Conservation (phyloP, 2,797 vertebrate species). For the Atherinosoma microstoma region DNA sequence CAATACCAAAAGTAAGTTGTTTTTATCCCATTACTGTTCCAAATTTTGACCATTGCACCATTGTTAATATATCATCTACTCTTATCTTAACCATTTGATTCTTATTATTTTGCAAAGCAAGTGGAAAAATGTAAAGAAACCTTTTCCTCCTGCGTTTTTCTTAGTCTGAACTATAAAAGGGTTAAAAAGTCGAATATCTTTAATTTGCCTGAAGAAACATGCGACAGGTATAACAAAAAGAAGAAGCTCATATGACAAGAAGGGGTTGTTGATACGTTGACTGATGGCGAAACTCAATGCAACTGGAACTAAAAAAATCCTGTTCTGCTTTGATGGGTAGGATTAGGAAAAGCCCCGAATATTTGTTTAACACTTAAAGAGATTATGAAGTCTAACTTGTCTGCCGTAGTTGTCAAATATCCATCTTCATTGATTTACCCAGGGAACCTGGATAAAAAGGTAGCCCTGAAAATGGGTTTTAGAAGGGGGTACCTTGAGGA, state of each 20-base stretch:
- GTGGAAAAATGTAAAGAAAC: too few relatives aligned
- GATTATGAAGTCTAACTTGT: not conserved
- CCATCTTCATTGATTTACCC: not conserved
- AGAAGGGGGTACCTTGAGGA: conserved; percentile 90
- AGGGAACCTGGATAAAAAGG: not conserved
- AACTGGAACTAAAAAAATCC: not conserved
- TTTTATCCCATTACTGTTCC: too few relatives aligned
- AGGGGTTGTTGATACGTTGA: too few relatives aligned
- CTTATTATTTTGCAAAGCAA: too few relatives aligned
- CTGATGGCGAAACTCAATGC: not conserved
- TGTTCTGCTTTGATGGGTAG: not conserved
- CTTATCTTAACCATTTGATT: too few relatives aligned
- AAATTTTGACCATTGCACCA: too few relatives aligned
- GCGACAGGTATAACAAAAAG: too few relatives aligned
- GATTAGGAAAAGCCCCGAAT: not conserved
- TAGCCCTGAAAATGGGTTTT: not conserved
- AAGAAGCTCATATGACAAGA: too few relatives aligned
- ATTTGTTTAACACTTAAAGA: not conserved
- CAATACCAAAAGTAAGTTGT: too few relatives aligned
- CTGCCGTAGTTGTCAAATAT: not conserved
- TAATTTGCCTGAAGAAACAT: not conserved
- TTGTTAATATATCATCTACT: too few relatives aligned
- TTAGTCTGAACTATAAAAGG: not conserved
- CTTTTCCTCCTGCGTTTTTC: not conserved
- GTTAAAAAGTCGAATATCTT: not conserved